These are phyloP conservation scores for Lasioglossum lativentre DNA, from an alignment of 2,888 invertebrate genomes.

Conservation along the genomic window DNA sequence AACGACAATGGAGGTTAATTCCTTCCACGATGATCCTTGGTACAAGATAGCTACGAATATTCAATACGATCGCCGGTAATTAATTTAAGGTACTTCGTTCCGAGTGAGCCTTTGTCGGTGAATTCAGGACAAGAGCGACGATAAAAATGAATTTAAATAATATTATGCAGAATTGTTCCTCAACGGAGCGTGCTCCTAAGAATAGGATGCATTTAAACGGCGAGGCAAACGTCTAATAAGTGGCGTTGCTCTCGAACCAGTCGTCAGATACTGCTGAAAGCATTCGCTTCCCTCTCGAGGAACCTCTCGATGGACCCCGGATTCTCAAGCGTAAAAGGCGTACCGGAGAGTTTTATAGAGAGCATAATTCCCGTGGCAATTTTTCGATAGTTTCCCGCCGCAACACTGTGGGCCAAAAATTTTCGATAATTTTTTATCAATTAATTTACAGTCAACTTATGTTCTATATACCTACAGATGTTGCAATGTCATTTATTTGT, in stretches of 20 bases:
- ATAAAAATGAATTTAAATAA: conserved; percentile 18
- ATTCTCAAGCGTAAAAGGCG: neutral
- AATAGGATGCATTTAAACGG: neutral
- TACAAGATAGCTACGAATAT: neutral
- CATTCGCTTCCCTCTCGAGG: conserved; percentile 10
- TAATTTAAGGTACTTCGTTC: conserved; percentile 1
- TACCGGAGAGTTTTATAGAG: neutral
- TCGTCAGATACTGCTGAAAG: conserved; percentile 30
- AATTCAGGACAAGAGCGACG: conserved; percentile 12
- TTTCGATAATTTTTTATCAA: too few species aligned
- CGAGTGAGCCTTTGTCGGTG: neutral
- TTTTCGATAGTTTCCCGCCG: neutral
- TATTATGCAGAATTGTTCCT: conserved; percentile 20
- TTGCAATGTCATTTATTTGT: too few species aligned
- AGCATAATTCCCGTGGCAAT: neutral
- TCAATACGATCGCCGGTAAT: neutral
- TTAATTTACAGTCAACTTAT: too few species aligned
- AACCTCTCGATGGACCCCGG: neutral
- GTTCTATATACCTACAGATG: too few species aligned
- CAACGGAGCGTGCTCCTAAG: neutral
- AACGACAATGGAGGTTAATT: neutral
- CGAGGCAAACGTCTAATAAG: conserved; percentile 21
- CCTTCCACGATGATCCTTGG: neutral
- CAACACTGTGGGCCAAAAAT: too few species aligned
- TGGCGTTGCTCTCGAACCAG: neutral